A percentile compares a stretch with the other conserved stretches of the same genome.
phyloP scores from a whole-genome alignment of 2,113 vertebrate genomes.

The Heterocephalus glaber region DNA sequence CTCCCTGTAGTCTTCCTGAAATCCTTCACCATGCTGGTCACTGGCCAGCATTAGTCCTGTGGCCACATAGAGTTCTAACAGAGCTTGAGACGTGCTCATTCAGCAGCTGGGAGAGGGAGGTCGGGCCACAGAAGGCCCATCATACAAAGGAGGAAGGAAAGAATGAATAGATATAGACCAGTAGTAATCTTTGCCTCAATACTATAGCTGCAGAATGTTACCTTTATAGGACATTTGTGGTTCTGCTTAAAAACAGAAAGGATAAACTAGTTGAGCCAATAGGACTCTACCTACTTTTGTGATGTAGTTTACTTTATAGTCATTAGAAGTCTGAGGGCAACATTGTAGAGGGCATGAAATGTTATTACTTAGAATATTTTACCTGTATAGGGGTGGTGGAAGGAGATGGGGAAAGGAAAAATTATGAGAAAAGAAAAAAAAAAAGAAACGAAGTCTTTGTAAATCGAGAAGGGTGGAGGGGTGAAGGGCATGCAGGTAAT shows the following conservation, averaged over 20 bases:
- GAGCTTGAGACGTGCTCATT: neutral
- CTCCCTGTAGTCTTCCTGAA: neutral
- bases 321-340: neutral
- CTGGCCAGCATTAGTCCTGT: neutral
- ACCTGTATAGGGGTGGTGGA: too few species aligned
- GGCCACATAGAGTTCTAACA: neutral
- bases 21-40: neutral
- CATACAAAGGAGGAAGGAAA: neutral
- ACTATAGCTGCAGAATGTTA: neutral
- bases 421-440: too few species aligned
- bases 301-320: neutral
- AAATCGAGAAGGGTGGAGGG: too few species aligned
- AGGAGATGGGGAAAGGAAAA: too few species aligned
- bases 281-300: neutral
- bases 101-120: neutral
- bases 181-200: neutral
- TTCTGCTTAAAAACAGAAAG: neutral
- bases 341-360: conserved; percentile 1
- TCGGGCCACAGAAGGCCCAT: neutral
- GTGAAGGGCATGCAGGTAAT: too few species aligned
- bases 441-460: too few species aligned
- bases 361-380: neutral
- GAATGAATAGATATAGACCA: neutral
- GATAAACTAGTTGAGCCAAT: neutral
- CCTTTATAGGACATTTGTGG: neutral